These are phyloP conservation scores for Camelus dromedarius DNA, from an alignment of 2,113 vertebrate genomes.

Conservation along the genomic window DNA sequence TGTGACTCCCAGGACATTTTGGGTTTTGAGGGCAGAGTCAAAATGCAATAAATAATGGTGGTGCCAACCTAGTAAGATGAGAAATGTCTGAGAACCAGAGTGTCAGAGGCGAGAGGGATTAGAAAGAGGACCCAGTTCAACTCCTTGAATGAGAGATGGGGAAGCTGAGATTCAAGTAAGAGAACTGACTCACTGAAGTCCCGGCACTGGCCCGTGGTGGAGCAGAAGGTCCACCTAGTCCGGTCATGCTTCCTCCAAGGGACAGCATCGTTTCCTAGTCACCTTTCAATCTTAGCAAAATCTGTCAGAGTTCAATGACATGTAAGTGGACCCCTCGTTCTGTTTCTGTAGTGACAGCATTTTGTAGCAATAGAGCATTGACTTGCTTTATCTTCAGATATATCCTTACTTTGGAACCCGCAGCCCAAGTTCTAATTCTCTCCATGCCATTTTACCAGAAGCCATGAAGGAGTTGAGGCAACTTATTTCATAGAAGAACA, in stretches of 20 bases:
- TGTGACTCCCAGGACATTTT: neutral
- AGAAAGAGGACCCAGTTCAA: neutral
- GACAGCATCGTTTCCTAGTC: neutral
- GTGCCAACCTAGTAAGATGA: neutral
- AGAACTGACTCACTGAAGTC: neutral
- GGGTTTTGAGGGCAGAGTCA: neutral
- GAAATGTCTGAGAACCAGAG: neutral
- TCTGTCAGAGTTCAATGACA: neutral
- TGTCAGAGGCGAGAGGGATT: neutral
- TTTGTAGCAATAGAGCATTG: neutral
- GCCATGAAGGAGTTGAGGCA: neutral
- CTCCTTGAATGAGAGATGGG: neutral
- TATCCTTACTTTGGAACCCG: neutral
- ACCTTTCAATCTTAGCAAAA: slow-evolving; percentile 17
- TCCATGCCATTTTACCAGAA: neutral
- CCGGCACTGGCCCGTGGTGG: neutral
- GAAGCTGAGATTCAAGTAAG: neutral
- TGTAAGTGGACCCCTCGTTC: neutral
- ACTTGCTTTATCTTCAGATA: neutral
- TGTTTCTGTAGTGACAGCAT: neutral
- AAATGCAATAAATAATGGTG: neutral
- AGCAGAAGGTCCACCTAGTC: neutral
- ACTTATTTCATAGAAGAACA: neutral
- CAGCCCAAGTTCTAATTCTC: neutral
- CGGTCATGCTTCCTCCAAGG: neutral